Evolutionary conservation across 2,888 invertebrate genomes (phyloP), one percentile per base, ranked within the genome.

Genomic region (Acanthococcus lagerstroemiae): DNA sequence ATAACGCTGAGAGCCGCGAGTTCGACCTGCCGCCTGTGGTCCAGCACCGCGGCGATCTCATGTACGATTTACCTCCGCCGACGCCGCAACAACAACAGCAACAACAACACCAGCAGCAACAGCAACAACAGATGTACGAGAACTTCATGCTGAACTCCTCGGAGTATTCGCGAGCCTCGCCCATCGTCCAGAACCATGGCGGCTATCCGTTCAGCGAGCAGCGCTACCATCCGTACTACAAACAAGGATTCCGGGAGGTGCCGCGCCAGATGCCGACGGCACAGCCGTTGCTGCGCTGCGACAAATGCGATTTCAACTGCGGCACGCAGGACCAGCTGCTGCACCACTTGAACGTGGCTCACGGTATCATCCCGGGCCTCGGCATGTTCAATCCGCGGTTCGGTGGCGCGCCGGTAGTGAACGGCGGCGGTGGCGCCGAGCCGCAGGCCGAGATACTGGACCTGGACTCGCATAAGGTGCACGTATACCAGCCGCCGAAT

Each of bases 401-500:
- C 69, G 77, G 73, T 68, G 79, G 80, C 74, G 78, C 58, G 24
- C 65, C 55, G 26, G 58, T 30, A 26, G 60, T 30, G 17, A 65
- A 65, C 55, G 67, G 69, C 27, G 60, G 66, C 26, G 69, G 79
- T 78, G 70, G 74, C 76, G 17, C 66, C 69, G 80, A 86, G 72
- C 83, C 85, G 67, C 85, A 86, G 55, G 85, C 87, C 15, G 91
- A 92, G 73, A 87, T 92, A 70, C 80, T 92, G 65, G 92, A 92
- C 75, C 78, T 92, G 68, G 92, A 92, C 75, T 91, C 90, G 1
- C 91, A 92, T 74, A 91, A 91, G 78, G 90, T 92, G 1, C 87
- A 77, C 67, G 77, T 77, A 24, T 78, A 77, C 72, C 74, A 74
- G 70, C 71, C 74, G 27, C 69, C 68, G 7, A 67, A 55, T 46